Conservation (phyloP, 2,888 invertebrate genomes). For the Slavum lentiscoides region DNA sequence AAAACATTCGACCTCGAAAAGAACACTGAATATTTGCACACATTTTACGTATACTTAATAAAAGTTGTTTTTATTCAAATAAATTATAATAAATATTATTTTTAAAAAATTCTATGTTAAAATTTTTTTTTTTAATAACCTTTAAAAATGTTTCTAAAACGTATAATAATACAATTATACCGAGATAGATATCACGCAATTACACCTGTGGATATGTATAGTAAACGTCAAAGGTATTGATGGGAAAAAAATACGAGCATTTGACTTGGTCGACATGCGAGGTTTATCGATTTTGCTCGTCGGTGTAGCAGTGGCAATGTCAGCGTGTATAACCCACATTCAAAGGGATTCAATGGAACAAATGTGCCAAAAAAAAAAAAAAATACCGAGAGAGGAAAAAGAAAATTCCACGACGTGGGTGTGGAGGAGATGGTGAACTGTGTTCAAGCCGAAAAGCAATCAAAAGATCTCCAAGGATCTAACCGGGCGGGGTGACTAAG, state of each 20-base stretch:
- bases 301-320: neutral
- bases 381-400: neutral
- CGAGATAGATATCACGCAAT: neutral
- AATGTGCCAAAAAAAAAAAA: conserved; percentile 31
- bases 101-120: no score
- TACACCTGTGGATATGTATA: neutral
- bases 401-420: neutral
- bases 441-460: conserved; percentile 53
- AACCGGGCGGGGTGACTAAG: conserved; percentile 47
- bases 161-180: no score
- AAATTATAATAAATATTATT: no score
- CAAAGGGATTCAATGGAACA: conserved; percentile 35
- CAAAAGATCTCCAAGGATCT: conserved; percentile 50
- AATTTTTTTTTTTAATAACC: no score
- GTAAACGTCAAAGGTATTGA: conserved; percentile 14
- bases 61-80: no score
- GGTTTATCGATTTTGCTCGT: neutral
- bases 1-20: no score
- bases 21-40: no score
- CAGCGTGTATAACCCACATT: conserved; percentile 18
- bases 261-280: neutral
- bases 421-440: conserved; percentile 14
- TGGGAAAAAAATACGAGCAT: conserved; percentile 24
- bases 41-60: no score
- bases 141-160: no score